Conservation (phyloP, 2,797 vertebrate genomes). For the Ptychadena robeensis region DNA sequence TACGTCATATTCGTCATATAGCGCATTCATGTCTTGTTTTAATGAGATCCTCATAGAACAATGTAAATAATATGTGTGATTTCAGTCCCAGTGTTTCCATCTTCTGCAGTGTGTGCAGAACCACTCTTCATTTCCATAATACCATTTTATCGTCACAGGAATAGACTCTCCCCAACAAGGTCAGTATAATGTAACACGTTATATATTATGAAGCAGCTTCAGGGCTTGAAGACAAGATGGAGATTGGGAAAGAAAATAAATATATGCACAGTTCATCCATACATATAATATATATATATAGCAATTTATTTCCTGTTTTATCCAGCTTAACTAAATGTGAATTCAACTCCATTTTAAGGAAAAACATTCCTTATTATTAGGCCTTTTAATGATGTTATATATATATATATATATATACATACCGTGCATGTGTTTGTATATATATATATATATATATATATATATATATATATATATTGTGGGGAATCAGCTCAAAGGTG, state of each 20-base stretch:
- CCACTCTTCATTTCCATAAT: conserved; percentile 6
- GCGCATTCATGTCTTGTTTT: conserved; percentile 11
- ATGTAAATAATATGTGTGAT: conserved; percentile 14
- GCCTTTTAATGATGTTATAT: too few relatives aligned
- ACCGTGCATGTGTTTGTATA: too few relatives aligned
- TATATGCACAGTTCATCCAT: background rate
- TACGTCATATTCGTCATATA: conserved; percentile 23
- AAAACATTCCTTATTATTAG: too few relatives aligned
- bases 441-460: too few relatives aligned
- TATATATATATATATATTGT: too few relatives aligned
- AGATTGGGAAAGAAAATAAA: background rate
- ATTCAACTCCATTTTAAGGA: too few relatives aligned
- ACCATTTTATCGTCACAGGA: conserved; percentile 5
- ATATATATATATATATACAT: too few relatives aligned
- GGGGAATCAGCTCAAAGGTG: too few relatives aligned
- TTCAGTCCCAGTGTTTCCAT: background rate
- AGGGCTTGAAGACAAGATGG: background rate
- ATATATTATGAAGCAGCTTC: conserved; percentile 2
- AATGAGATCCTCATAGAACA: conserved; percentile 27
- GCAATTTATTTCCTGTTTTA: too few relatives aligned
- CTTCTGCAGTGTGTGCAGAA: conserved; percentile 18
- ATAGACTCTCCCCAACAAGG: background rate
- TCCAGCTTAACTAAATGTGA: too few relatives aligned
- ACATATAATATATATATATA: too few relatives aligned
- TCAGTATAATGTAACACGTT: background rate